These are phyloP conservation scores for Distichodus sexfasciatus DNA, from an alignment of 2,797 vertebrate species.

Conservation along the genomic window DNA sequence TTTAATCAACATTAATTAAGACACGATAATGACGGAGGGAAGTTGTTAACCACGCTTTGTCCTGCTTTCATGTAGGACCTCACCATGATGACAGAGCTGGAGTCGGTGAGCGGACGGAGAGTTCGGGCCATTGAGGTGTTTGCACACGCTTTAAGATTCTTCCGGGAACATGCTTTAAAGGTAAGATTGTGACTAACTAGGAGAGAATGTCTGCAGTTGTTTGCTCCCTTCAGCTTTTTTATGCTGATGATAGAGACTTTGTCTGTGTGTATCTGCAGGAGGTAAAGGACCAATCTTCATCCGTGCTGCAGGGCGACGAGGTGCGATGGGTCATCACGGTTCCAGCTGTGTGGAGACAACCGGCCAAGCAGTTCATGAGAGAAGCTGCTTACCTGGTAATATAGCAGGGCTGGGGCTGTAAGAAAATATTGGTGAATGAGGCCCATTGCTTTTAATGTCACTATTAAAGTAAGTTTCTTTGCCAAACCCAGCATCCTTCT, in stretches of 20 bases:
- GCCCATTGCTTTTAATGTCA: too few relatives aligned
- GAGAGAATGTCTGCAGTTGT: too few relatives aligned
- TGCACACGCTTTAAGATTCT: conserved; percentile 86
- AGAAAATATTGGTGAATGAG: too few relatives aligned
- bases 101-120: conserved; percentile 85
- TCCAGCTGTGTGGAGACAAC: conserved; percentile 95
- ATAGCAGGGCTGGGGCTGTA: not conserved
- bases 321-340: conserved; percentile 95
- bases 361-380: conserved; percentile 97
- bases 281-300: conserved; percentile 85
- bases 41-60: not conserved
- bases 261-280: conserved; percentile 68
- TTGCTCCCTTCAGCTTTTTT: too few relatives aligned
- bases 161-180: conserved; percentile 89
- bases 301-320: conserved; percentile 71
- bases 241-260: too few relatives aligned
- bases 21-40: too few relatives aligned
- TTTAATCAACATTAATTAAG: too few relatives aligned
- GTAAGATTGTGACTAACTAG: too few relatives aligned
- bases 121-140: conserved; percentile 90
- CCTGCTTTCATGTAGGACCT: conserved; percentile 79
- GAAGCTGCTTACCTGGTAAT: conserved; percentile 91
- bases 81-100: conserved; percentile 88
- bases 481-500: too few relatives aligned
- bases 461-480: too few relatives aligned